Evolutionary conservation across 2,888 invertebrate genomes (phyloP).

Genomic region (Danaus chrysippus): DNA sequence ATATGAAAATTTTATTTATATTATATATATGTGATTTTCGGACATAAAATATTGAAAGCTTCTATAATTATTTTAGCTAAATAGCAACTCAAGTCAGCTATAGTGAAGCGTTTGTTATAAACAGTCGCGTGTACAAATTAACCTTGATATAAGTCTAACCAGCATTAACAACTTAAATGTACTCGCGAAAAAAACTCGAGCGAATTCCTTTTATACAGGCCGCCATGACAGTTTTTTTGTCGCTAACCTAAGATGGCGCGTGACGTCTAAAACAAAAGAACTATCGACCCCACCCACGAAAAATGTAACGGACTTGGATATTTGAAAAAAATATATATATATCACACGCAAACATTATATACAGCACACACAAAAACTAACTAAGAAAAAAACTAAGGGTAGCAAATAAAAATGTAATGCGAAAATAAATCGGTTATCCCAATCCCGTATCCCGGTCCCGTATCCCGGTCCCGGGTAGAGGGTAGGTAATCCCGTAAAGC

Average conservation of each 20-base stretch:
- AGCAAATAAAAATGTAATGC: conserved; percentile 41
- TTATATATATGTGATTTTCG: too few species aligned
- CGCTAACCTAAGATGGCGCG: conserved; percentile 74
- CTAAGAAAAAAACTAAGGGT: conserved; percentile 33
- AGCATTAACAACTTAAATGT: conserved; percentile 21
- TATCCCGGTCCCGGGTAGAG: conserved; percentile 38
- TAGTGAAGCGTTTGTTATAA: background rate
- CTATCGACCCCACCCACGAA: conserved; percentile 62
- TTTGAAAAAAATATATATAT: conserved; percentile 35
- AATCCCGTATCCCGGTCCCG: conserved; percentile 40
- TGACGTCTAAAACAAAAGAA: conserved; percentile 74
- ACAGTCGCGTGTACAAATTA: conserved; percentile 3
- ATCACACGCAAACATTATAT: conserved; percentile 9
- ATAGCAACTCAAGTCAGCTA: too few species aligned
- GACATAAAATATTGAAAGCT: too few species aligned
- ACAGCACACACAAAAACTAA: conserved; percentile 18
- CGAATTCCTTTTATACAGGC: conserved; percentile 39
- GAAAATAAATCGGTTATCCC: conserved; percentile 55
- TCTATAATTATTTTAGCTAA: too few species aligned
- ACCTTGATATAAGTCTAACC: conserved; percentile 11
- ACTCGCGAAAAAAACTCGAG: conserved; percentile 27
- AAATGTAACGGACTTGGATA: conserved; percentile 37
- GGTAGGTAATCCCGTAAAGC: conserved; percentile 62
- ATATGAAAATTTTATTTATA: too few species aligned
- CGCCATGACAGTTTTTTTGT: conserved; percentile 77